A percentile compares a stretch with the other conserved stretches of the same genome.
phyloP scores from a whole-genome alignment of 2,113 vertebrate genomes.

The Manacus vitellinus region DNA sequence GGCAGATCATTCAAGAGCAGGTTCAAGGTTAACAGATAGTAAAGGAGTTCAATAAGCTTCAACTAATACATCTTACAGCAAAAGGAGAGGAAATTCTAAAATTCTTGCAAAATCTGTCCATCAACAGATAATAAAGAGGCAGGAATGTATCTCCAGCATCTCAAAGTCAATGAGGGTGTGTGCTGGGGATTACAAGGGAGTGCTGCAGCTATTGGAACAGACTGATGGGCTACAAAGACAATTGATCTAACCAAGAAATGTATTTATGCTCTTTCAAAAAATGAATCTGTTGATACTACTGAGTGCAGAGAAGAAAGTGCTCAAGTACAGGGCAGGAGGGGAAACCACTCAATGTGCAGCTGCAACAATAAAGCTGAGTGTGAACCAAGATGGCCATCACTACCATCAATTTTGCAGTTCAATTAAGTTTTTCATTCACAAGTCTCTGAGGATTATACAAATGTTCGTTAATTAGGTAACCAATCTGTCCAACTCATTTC shows the following conservation, averaged over 20 bases:
- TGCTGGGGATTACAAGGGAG: not conserved
- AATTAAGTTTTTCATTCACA: slow-evolving; percentile 3
- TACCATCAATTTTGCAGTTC: not conserved
- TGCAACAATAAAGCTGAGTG: not conserved
- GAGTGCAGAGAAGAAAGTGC: not conserved
- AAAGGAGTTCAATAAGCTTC: not conserved
- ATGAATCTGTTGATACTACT: not conserved
- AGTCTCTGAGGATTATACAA: not conserved
- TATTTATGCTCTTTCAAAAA: not conserved
- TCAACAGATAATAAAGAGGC: not conserved
- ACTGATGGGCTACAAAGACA: not conserved
- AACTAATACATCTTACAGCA: not conserved
- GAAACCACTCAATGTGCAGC: not conserved
- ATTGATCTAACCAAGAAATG: not conserved
- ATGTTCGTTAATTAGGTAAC: not conserved
- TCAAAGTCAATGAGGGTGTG: not conserved
- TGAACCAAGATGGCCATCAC: not conserved
- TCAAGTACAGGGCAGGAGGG: not conserved
- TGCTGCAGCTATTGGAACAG: not conserved
- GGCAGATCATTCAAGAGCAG: not conserved
- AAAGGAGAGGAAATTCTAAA: not conserved
- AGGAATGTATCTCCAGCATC: not conserved
- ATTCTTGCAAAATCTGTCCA: not conserved
- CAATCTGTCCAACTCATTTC: not conserved
- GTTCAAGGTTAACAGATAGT: not conserved